Evolutionary conservation across 2,888 invertebrate genomes (phyloP).

Genomic region (Hirtodrosophila cameraria): DNA sequence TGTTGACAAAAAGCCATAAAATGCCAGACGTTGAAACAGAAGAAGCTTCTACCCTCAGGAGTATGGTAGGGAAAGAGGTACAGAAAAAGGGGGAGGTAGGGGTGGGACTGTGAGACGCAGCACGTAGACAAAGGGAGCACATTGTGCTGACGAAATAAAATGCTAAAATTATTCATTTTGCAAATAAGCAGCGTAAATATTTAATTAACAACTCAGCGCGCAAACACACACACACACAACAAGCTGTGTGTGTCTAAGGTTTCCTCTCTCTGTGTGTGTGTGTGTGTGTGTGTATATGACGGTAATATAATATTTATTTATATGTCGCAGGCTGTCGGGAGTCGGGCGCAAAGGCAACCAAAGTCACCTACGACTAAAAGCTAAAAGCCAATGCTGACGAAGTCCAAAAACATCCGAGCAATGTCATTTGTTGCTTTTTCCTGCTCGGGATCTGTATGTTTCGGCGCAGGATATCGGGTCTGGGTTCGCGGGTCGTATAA

Average conservation of each 20-base stretch:
- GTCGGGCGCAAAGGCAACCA: slow-evolving; percentile 24
- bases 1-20: slow-evolving; percentile 64
- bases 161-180: slow-evolving; percentile 80
- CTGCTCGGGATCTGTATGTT: background rate
- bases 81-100: background rate
- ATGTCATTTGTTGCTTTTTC: slow-evolving; percentile 10
- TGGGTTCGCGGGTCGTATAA: slow-evolving; percentile 4
- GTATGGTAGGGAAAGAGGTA: background rate
- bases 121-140: slow-evolving; percentile 42
- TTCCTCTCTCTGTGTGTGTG: slow-evolving; percentile 34
- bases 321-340: slow-evolving; percentile 27
- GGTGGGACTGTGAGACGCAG: background rate
- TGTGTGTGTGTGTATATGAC: slow-evolving; percentile 21
- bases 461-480: background rate
- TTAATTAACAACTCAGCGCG: slow-evolving; percentile 76
- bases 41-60: slow-evolving; percentile 9
- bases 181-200: slow-evolving; percentile 81
- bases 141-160: slow-evolving; percentile 67
- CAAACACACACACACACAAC: slow-evolving; percentile 31
- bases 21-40: slow-evolving; percentile 49
- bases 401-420: slow-evolving; percentile 28
- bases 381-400: slow-evolving; percentile 15
- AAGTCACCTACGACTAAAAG: slow-evolving; percentile 58
- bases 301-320: slow-evolving; percentile 77
- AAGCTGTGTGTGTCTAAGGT: slow-evolving; percentile 59